Conservation (phyloP, 2,797 vertebrate species). For the Urosaurus nigricauda region DNA sequence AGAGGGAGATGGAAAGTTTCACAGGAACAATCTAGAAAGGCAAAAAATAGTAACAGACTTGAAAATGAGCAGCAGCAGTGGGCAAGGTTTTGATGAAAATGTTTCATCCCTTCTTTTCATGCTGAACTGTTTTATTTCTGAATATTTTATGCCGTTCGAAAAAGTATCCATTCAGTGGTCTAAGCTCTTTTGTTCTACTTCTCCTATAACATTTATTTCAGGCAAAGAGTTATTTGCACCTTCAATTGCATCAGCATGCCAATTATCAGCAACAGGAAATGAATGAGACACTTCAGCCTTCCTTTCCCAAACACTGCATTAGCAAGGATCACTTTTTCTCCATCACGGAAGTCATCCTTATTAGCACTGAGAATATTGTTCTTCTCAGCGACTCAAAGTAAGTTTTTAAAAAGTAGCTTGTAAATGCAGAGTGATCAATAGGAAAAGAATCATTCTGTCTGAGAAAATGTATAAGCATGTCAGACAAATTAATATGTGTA, state of each 20-base stretch:
- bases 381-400: not conserved
- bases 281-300: not conserved
- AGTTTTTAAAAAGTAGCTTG: conserved; percentile 9
- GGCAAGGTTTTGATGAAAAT: not conserved
- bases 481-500: not conserved
- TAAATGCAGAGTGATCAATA: conserved; percentile 16
- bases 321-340: not conserved
- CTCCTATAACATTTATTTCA: not conserved
- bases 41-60: not conserved
- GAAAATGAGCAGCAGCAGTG: no score
- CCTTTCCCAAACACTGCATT: conserved; percentile 20
- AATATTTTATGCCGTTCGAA: not conserved
- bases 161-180: not conserved
- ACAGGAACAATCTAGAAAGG: not conserved
- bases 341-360: not conserved
- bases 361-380: conserved; percentile 2
- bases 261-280: conserved; percentile 29
- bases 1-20: not conserved
- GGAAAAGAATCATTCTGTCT: not conserved
- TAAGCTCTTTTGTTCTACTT: not conserved
- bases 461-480: conserved; percentile 7
- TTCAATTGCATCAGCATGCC: not conserved
- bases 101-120: not conserved
- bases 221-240: not conserved
- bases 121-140: not conserved